These are phyloP conservation scores for Nymphicus hollandicus DNA, from an alignment of 2,113 vertebrate genomes.

Conservation along the genomic window DNA sequence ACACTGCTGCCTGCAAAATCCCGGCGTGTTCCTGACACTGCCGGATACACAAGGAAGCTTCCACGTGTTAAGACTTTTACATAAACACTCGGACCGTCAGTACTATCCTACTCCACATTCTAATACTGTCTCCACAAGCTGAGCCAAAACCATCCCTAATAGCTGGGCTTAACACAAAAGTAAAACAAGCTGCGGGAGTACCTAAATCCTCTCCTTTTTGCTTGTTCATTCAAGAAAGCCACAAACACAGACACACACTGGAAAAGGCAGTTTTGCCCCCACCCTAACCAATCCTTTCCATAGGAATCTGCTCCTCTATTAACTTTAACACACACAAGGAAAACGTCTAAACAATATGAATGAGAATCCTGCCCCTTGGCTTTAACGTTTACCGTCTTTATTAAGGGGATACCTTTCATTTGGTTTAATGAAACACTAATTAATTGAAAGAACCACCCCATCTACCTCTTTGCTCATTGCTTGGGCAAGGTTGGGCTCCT, in stretches of 20 bases:
- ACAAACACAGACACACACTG: conserved; percentile 12
- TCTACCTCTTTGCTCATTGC: not conserved
- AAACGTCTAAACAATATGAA: not conserved
- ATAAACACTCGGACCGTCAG: not conserved
- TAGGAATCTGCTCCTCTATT: conserved; percentile 37
- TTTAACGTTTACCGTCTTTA: conserved; percentile 26
- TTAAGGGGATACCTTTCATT: not conserved
- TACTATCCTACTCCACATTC: conserved; percentile 13
- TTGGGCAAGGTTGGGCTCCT: not conserved
- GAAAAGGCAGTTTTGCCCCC: conserved; percentile 55
- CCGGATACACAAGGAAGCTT: not conserved
- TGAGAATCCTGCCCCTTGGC: conserved; percentile 24
- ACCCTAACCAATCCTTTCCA: conserved; percentile 52
- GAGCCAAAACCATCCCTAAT: not conserved
- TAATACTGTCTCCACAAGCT: not conserved
- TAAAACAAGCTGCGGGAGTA: not conserved
- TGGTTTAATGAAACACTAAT: conserved; percentile 30
- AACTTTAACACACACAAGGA: conserved; percentile 44
- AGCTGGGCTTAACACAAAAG: not conserved
- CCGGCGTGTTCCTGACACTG: not conserved
- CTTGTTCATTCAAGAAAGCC: conserved; percentile 50
- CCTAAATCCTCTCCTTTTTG: not conserved
- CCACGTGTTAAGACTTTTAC: conserved; percentile 24
- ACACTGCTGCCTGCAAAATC: not conserved
- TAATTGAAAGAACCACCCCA: not conserved